Conservation (phyloP, 1,140 invertebrate genomes). For the Hylaeus volcanicus region DNA sequence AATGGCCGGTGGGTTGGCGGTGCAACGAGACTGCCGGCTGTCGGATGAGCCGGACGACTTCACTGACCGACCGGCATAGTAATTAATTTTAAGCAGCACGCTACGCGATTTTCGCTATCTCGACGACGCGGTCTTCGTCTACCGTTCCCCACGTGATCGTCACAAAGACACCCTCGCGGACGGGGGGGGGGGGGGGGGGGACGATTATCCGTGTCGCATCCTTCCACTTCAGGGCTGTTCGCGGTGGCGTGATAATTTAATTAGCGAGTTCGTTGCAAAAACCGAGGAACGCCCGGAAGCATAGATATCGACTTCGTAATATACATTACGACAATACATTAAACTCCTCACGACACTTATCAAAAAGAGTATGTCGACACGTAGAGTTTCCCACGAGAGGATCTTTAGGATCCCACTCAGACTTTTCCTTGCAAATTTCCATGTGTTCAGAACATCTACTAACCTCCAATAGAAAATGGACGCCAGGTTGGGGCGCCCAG, state of each 20-base stretch:
- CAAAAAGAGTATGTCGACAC: no score
- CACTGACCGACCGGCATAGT: conserved; percentile 72
- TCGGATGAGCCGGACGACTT: conserved; percentile 68
- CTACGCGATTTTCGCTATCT: conserved; percentile 64
- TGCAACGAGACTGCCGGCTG: conserved; percentile 37
- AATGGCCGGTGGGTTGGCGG: conserved; percentile 46
- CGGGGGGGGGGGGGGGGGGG: not conserved
- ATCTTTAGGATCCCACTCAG: no score
- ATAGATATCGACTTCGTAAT: no score
- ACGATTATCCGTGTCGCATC: conserved; percentile 7
- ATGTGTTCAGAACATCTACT: no score
- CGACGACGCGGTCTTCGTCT: conserved; percentile 22
- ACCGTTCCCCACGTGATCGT: conserved; percentile 24
- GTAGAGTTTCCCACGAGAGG: no score
- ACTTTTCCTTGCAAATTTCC: no score
- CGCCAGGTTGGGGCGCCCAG: not conserved
- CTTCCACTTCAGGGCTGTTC: not conserved
- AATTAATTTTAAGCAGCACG: conserved; percentile 78
- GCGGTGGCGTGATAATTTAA: conserved; percentile 10
- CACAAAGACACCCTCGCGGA: conserved; percentile 25
- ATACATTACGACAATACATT: no score
- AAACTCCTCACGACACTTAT: no score
- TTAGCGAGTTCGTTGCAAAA: not conserved
- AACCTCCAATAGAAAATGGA: no score
- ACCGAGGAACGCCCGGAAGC: no score